Evolutionary conservation across 2,888 invertebrate species (phyloP).

Genomic region (Lasioglossum leucozonium): DNA sequence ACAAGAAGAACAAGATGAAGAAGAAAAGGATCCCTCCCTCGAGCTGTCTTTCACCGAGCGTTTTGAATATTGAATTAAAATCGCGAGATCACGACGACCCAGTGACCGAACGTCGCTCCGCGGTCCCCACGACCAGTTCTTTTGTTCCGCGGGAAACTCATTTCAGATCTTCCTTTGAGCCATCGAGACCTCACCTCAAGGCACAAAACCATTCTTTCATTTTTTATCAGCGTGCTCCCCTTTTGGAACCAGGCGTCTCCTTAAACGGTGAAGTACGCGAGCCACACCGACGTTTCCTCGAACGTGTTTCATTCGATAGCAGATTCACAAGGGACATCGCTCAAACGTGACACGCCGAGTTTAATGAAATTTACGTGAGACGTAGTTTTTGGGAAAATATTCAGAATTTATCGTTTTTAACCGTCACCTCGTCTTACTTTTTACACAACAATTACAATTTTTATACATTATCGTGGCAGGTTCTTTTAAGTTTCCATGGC

Average conservation of each 20-base stretch:
- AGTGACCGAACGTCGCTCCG: conserved; percentile 46
- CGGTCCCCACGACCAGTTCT: conserved; percentile 25
- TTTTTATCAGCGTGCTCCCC: conserved; percentile 53
- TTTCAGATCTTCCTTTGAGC: conserved; percentile 62
- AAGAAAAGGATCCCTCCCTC: not conserved
- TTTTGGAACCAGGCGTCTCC: conserved; percentile 31
- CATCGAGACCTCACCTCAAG: conserved; percentile 47
- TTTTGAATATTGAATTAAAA: conserved; percentile 57
- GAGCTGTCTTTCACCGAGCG: conserved; percentile 23
- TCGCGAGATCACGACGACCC: conserved; percentile 50
- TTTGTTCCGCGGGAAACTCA: conserved; percentile 64
- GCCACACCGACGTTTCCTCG: conserved; percentile 19
- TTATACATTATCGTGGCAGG: no score
- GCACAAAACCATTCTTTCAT: conserved; percentile 57
- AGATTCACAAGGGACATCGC: not conserved
- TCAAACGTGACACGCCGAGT: not conserved
- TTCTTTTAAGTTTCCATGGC: no score
- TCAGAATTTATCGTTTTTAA: no score
- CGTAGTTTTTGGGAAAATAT: not conserved
- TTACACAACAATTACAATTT: no score
- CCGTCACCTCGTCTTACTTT: no score
- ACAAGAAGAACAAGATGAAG: not conserved
- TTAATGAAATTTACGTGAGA: not conserved
- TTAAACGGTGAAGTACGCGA: conserved; percentile 22
- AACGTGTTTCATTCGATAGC: conserved; percentile 31